Percentiles rank a stretch among this genome's conserved stretches.
These are phyloP conservation scores for Eristalinus aeneus DNA, from an alignment of 2,888 invertebrate species.

Conservation along the genomic window DNA sequence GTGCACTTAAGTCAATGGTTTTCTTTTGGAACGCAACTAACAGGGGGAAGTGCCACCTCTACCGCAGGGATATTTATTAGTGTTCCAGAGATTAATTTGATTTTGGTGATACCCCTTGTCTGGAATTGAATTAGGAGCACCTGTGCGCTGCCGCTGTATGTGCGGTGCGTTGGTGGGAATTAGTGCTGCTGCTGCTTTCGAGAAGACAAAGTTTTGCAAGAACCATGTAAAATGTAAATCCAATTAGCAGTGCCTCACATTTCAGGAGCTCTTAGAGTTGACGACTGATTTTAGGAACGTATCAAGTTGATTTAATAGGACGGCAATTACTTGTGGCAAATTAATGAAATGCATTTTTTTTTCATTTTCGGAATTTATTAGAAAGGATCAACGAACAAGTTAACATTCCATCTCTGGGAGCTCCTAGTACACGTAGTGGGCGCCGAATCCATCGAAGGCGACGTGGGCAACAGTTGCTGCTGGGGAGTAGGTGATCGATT, in stretches of 20 bases:
- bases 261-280: constrained; percentile 5
- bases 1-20: constrained; percentile 25
- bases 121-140: constrained; percentile 43
- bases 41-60: constrained; percentile 11
- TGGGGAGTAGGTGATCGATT: constrained; percentile 80
- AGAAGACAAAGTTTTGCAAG: background rate
- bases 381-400: constrained; percentile 14
- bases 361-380: background rate
- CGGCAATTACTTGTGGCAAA: background rate
- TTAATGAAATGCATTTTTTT: background rate
- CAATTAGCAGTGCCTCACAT: constrained; percentile 18
- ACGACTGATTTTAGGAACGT: constrained; percentile 1
- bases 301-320: background rate
- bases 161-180: background rate
- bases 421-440: constrained; percentile 84
- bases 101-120: constrained; percentile 43
- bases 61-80: constrained; percentile 34
- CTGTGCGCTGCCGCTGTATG: constrained; percentile 4
- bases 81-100: constrained; percentile 25
- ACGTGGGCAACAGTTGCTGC: constrained; percentile 84
- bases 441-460: constrained; percentile 83
- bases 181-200: constrained; percentile 1
- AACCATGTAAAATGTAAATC: constrained; percentile 28
- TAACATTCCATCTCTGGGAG: background rate
- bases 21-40: constrained; percentile 37